Evolutionary conservation across 2,797 vertebrate genomes (phyloP), one percentile per base, ranked within the genome.

Genomic region (Menidia menidia): DNA sequence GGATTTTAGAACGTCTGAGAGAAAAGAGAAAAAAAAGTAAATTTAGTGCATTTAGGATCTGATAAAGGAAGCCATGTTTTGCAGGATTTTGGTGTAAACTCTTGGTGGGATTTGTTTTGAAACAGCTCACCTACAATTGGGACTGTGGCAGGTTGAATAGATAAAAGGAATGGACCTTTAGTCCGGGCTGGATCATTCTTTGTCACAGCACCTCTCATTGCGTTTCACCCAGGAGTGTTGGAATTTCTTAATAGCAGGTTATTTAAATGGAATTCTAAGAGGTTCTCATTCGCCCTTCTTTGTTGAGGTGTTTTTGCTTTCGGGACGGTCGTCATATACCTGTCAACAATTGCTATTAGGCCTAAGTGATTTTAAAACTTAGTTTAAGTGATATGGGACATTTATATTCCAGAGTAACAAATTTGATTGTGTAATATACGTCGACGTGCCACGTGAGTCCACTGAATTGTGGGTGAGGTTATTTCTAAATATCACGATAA

Each of bases 401-500:
- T 25, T 25, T 25, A 12, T 39, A 39, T 39, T 39, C 10, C 35
- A 39, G 10, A 3, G 19, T 12, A 9, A 6, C 16, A n/a, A 16
- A 39, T 39, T 7, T 8, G 3, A 1, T 19, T 4, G 18, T 11
- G 19, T 10, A 10, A n/a, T 4, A 16, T 6, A 7, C 7, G n/a
- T 47, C 16, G 15, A 12, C 18, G 3, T n/a, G 43, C 6, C 25
- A 10, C 11, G 10, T 39, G n/a, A 0, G 0, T 25, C 8, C 4
- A 10, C 3, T n/a, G 30, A 7, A 18, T 51, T 1, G 13, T 45
- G 30, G 13, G 0, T 42, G 4, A 25, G 31, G 33, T 25, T 16
- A 45, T 66, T 59, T 59, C 3, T 33, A 54, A 74, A 33, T 57
- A n/a, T 59, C 11, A 30, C 35, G 13, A 15, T 50, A 33, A 8